Base-by-base conservation (phyloP, 2,113 vertebrate species). In the Hiodon tergisus region DNA sequence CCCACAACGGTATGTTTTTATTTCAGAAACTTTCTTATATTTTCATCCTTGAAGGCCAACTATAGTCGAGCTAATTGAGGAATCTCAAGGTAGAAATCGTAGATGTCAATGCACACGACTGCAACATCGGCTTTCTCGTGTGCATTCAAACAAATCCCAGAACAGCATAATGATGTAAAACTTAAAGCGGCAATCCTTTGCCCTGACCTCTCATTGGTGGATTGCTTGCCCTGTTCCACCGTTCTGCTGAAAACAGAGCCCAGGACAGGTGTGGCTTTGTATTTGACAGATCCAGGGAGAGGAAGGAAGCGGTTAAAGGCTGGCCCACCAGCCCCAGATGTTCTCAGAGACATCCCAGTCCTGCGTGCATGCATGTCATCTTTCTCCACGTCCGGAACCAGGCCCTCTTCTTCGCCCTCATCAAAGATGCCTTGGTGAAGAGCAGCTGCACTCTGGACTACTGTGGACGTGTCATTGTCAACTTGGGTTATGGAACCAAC, bases 341-440 rank as follows among this genome's bases (percentile, higher is more conserved):
- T 31, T 51, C 87, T 92, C 77, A 87, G 88, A 78, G 87, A 90
- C 63, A 74, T 73, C 7, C 90, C 87, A 3, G 86, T 83, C 79
- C 84, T 83, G 72, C 91, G 85, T 6, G 85, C 85, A 89, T 88
- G 86, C 93, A 92, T 88, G 74, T 92, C 87, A 3, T 92, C 91
- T 86, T 92, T 90, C 83, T 78, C 83, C 73, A 89, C 50, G 77
- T 92, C 86, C 0, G 88, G 87, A 50, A 86, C 46, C 1, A 7
- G 31, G 46, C 55, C n/a, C 13, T 59, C 73, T 58, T 57, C 63
- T 13, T 67, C 52, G 3, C 31, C 17, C 8, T 67, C 73, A 7
- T 68, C 63, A 57, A 59, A 63, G 2, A 67, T 55, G 9, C 11
- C 14, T 10, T 52, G 16, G 62, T 5, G 54, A 52, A n/a, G 13